Base-by-base conservation (phyloP, 2,888 invertebrate species). In the Aphrophora alni region DNA sequence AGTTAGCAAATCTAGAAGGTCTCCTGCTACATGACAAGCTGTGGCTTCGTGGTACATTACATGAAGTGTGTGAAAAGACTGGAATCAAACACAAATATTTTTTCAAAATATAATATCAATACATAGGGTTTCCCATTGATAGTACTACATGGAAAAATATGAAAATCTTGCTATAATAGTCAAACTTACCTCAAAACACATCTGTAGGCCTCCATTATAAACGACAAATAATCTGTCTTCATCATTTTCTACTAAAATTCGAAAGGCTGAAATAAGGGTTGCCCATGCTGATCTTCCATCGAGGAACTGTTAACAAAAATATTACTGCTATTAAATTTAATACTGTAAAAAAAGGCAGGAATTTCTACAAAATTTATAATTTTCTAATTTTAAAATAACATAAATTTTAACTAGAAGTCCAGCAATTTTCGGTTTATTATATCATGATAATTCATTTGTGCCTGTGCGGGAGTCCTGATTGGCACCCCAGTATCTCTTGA, bases 41-140 rank as follows among this genome's bases (percentile, higher is more conserved):
- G 97, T 96, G 17, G 97, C 97, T 88, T 98, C 97, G 86, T 97
- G 96, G 88, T 97, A 95, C 93, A 98, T 97, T 85, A 96, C 94
- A 90, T 97, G 97, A 82, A 98, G 90, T 83, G 97, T 96, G 89
- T 95, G 95, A 86, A 97, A 92, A 28, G 97, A 96, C 92, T 97
- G 90, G 70, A 91, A 90, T 21, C n/a, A 59, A 44, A 44, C 8
- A 44, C 77, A 78, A 59, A 83, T 33, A 33, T 33, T 33, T 33
- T 8, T 3, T 33, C 33, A 33, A 74, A 78, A 69, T 26, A 77
- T 77, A 38, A 69, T 25, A 75, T 59, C n/a, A 38, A n/a, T 26
- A 68, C 21, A 75, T 24, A 7, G n/a, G n/a, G n/a, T n/a, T n/a
- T n/a, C n/a, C n/a, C n/a, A n/a, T n/a, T n/a, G n/a, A n/a, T n/a